Percentiles rank a stretch among this genome's conserved stretches.
These are phyloP conservation scores for Notothenia coriiceps DNA, from an alignment of 2,113 vertebrate genomes.

Conservation along the genomic window DNA sequence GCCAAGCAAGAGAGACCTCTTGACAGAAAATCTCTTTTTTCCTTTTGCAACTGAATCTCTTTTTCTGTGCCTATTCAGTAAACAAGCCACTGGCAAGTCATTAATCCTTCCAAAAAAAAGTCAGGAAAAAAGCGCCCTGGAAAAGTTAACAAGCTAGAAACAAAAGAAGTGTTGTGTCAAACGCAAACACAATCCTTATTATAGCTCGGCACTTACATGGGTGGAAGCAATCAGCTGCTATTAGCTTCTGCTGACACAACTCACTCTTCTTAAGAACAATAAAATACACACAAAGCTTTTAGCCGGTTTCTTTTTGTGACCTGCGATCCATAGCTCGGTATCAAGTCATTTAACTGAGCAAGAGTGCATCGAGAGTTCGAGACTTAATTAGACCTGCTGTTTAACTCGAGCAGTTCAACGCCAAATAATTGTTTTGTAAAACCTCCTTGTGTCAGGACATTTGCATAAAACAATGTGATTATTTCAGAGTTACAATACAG, in stretches of 20 bases:
- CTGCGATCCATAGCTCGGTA: slow-evolving; percentile 37
- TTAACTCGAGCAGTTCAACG: slow-evolving; percentile 37
- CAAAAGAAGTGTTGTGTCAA: slow-evolving; percentile 76
- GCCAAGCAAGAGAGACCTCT: slow-evolving; percentile 64
- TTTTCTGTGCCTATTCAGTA: slow-evolving; percentile 64
- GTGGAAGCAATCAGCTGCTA: slow-evolving; percentile 78
- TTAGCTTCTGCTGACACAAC: slow-evolving; percentile 67
- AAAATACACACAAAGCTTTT: slow-evolving; percentile 50
- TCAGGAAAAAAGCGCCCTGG: slow-evolving; percentile 58
- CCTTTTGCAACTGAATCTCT: slow-evolving; percentile 39
- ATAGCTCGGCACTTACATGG: slow-evolving; percentile 54
- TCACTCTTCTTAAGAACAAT: slow-evolving; percentile 62
- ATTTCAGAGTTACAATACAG: slow-evolving; percentile 10
- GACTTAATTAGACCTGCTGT: slow-evolving; percentile 53
- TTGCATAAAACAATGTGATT: slow-evolving; percentile 43
- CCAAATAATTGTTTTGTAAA: slow-evolving; percentile 47
- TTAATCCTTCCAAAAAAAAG: slow-evolving; percentile 45
- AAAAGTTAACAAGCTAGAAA: slow-evolving; percentile 79
- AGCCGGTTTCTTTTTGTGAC: slow-evolving; percentile 39
- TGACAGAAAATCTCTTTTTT: slow-evolving; percentile 50
- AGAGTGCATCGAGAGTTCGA: slow-evolving; percentile 44
- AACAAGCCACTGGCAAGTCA: slow-evolving; percentile 72
- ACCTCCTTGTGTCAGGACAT: slow-evolving; percentile 29
- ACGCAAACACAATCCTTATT: slow-evolving; percentile 61
- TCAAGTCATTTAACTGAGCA: slow-evolving; percentile 41